Base-by-base conservation (phyloP, 2,797 vertebrate genomes). In the Allobates femoralis region DNA sequence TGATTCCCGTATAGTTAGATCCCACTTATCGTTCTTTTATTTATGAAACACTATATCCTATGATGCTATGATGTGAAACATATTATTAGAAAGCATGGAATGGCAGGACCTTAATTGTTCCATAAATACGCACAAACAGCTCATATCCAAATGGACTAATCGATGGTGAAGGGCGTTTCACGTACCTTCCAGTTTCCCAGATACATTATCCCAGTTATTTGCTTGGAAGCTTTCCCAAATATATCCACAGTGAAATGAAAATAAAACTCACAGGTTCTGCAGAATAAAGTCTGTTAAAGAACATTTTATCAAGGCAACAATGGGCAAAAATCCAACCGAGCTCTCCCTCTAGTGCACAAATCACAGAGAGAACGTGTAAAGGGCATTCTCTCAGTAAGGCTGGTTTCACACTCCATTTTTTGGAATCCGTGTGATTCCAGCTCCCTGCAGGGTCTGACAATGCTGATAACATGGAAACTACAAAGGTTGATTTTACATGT, bases 171-270 rank as follows among this genome's bases (percentile, higher is more conserved):
- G 67, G 73, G 46, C 50, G 84, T 80, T 87, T 75, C 77, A n/a
- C 56, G 51, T 66, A 79, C 19, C 66, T 67, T 77, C 23, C 19
- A 28, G 23, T 84, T 84, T 87, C 81, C 32, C 41, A 77, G 86
- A 79, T 80, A 80, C 76, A 74, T 87, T 84, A 84, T 32, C 67
- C 66, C 80, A 80, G 76, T 75, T 79, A 87, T 87, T 80, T 87
- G 81, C 86, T 87, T 87, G 76, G 76, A 87, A 79, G 46, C 56
- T 12, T 80, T 78, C 74, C 77, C 79, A 37, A 87, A 84, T 56
- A 75, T 87, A 37, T 53, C 41, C 67, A 58, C 79, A 84, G 55
- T 78, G 34, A 87, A 79, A 87, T 75, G 55, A 84, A 80, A 87
- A 87, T 66, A 23, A 32, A 87, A 56, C 62, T 76, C 26, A 74